Evolutionary conservation across 2,113 vertebrate species (phyloP).

Genomic region (Macrotus californicus): DNA sequence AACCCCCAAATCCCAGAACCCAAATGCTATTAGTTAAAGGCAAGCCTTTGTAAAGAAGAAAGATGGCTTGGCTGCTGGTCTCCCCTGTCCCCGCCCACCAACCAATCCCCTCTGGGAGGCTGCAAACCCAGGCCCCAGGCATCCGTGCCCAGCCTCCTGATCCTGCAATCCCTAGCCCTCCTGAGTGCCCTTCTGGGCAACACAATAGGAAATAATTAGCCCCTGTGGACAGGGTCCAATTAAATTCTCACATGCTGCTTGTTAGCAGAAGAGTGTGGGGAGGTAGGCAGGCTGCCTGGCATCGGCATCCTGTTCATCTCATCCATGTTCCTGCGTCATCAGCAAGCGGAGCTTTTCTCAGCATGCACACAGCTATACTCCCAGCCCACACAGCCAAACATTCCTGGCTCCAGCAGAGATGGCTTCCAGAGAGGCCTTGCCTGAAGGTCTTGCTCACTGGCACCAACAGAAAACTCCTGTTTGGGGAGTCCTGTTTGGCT

Average conservation of each 20-base stretch:
- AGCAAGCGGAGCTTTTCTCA: conserved; percentile 37
- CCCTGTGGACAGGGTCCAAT: conserved; percentile 48
- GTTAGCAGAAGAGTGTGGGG: conserved; percentile 21
- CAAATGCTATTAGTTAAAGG: not conserved
- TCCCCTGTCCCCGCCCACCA: not conserved
- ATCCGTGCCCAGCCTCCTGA: not conserved
- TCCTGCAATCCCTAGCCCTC: not conserved
- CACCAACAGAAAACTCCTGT: not conserved
- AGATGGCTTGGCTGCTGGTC: not conserved
- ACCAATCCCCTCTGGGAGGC: not conserved
- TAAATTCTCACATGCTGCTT: conserved; percentile 62
- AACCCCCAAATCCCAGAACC: not conserved
- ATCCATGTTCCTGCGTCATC: conserved; percentile 28
- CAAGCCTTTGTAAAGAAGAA: not conserved
- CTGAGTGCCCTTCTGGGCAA: not conserved
- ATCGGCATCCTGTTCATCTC: conserved; percentile 36
- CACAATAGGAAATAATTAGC: conserved; percentile 47
- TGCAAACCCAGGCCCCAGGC: not conserved
- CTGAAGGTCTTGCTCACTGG: not conserved
- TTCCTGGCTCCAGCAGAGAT: conserved; percentile 19
- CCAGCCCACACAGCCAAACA: conserved; percentile 44
- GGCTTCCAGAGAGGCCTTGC: not conserved
- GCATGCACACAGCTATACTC: conserved; percentile 53
- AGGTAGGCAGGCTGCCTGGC: conserved; percentile 37
- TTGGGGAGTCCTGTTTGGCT: not conserved